Percentiles rank a stretch among this genome's conserved stretches.
These are phyloP conservation scores for Drosophila fulvimacula DNA, from an alignment of 2,888 invertebrate genomes.

Conservation along the genomic window DNA sequence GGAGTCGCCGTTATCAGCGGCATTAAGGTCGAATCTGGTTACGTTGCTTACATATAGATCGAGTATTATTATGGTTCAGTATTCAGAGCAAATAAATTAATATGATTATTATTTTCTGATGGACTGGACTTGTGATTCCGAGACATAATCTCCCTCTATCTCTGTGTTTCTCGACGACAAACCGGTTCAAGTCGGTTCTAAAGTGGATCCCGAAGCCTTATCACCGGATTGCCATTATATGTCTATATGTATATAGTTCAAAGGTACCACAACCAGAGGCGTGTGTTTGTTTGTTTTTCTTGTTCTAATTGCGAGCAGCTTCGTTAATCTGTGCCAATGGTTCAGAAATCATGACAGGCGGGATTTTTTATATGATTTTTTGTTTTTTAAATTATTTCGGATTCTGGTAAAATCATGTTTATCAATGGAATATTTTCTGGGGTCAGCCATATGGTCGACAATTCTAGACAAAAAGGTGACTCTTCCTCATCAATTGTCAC, in stretches of 20 bases:
- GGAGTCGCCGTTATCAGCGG: slow-evolving; percentile 65
- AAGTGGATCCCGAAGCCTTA: slow-evolving; percentile 63
- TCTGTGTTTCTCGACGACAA: slow-evolving; percentile 33
- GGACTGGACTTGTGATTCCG: slow-evolving; percentile 31
- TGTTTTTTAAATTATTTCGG: slow-evolving; percentile 10
- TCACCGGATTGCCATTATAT: slow-evolving; percentile 58
- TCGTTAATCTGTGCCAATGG: slow-evolving; percentile 59
- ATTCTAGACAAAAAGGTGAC: background rate
- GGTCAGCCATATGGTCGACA: slow-evolving; percentile 11
- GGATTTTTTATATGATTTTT: slow-evolving; percentile 5
- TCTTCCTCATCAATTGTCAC: background rate
- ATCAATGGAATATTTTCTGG: slow-evolving; percentile 56
- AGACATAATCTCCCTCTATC: slow-evolving; percentile 40
- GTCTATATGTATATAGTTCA: slow-evolving; percentile 53
- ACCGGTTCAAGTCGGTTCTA: slow-evolving; percentile 69
- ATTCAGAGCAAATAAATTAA: slow-evolving; percentile 50
- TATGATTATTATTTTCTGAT: slow-evolving; percentile 55
- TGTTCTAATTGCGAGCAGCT: slow-evolving; percentile 33
- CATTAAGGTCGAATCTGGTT: slow-evolving; percentile 73
- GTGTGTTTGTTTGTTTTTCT: slow-evolving; percentile 28
- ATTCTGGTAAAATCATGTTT: slow-evolving; percentile 44
- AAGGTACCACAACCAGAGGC: slow-evolving; percentile 53
- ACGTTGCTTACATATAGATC: slow-evolving; percentile 39
- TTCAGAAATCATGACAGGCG: slow-evolving; percentile 45
- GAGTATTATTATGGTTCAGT: slow-evolving; percentile 57